Percentiles rank a stretch among this genome's conserved stretches.
Conservation (phyloP, 2,888 invertebrate species). For the Azorinus chamasolen region DNA sequence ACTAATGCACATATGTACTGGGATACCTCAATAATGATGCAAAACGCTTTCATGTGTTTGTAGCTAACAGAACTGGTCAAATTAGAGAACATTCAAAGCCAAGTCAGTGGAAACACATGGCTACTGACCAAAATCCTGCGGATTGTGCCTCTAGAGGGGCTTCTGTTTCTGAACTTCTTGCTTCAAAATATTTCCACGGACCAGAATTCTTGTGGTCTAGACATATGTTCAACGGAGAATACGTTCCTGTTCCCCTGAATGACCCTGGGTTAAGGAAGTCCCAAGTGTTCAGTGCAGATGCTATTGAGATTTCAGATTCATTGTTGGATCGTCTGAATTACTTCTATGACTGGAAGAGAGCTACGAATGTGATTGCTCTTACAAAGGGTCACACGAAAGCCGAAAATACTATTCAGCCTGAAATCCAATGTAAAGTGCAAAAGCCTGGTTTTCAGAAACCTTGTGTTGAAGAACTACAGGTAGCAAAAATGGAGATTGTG, state of each 20-base stretch:
- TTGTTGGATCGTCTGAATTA: constrained; percentile 33
- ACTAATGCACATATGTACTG: constrained; percentile 60
- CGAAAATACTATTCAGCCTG: too few species aligned
- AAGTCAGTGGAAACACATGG: constrained; percentile 63
- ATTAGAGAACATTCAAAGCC: constrained; percentile 55
- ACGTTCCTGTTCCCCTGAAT: constrained; percentile 16
- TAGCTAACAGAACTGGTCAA: constrained; percentile 66
- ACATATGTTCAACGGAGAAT: not conserved
- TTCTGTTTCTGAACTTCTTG: constrained; percentile 7
- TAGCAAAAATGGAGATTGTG: not conserved
- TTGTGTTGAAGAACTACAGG: not conserved
- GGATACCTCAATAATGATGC: constrained; percentile 68
- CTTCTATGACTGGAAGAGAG: constrained; percentile 33
- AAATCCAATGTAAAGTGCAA: too few species aligned
- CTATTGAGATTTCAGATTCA: not conserved
- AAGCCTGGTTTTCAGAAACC: too few species aligned
- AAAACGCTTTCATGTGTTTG: constrained; percentile 65
- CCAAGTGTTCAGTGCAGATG: constrained; percentile 5
- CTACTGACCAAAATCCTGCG: constrained; percentile 63
- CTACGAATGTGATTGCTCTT: constrained; percentile 22
- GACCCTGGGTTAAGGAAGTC: constrained; percentile 33
- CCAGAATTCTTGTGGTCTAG: constrained; percentile 48
- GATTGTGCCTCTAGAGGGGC: constrained; percentile 63
- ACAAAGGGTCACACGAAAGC: too few species aligned
- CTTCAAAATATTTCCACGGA: constrained; percentile 47